A percentile compares a stretch with the other conserved stretches of the same genome.
These are phyloP conservation scores for Stomorhina lunata DNA, from an alignment of 2,888 invertebrate genomes.

Conservation along the genomic window DNA sequence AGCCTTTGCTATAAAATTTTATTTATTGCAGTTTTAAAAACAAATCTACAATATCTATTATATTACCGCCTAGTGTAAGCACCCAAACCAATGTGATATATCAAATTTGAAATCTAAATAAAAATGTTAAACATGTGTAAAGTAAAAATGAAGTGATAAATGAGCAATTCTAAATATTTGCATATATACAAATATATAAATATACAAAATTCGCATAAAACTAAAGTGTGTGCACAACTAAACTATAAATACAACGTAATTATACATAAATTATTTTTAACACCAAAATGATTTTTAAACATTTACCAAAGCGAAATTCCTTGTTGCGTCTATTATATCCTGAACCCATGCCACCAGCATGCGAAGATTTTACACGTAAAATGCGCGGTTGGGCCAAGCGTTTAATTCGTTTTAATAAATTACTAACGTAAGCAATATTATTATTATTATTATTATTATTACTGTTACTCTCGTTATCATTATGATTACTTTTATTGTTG, in stretches of 20 bases:
- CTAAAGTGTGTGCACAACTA: slow-evolving; percentile 28
- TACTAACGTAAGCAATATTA: slow-evolving; percentile 65
- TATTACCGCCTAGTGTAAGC: no score
- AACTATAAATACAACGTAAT: slow-evolving; percentile 8
- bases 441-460: slow-evolving; percentile 50
- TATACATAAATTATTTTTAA: slow-evolving; percentile 7
- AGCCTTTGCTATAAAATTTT: no score
- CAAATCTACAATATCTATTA: no score
- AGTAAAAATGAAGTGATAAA: no score
- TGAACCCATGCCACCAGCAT: slow-evolving; percentile 76
- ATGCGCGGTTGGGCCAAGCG: slow-evolving; percentile 82
- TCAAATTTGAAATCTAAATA: neutral
- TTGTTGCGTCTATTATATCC: slow-evolving; percentile 76
- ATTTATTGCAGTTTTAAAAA: no score
- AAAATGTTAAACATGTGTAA: no score
- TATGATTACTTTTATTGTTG: slow-evolving; percentile 32
- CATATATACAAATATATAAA: no score
- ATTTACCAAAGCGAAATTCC: slow-evolving; percentile 82
- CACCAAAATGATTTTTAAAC: slow-evolving; percentile 52
- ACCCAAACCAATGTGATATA: neutral
- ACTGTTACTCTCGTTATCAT: slow-evolving; percentile 28
- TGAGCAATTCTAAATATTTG: no score
- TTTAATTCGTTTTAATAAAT: slow-evolving; percentile 76
- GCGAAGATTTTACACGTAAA: slow-evolving; percentile 82
- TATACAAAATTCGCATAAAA: no score